These are phyloP conservation scores for Tetragonisca angustula DNA, from an alignment of 2,888 invertebrate genomes.

Conservation along the genomic window DNA sequence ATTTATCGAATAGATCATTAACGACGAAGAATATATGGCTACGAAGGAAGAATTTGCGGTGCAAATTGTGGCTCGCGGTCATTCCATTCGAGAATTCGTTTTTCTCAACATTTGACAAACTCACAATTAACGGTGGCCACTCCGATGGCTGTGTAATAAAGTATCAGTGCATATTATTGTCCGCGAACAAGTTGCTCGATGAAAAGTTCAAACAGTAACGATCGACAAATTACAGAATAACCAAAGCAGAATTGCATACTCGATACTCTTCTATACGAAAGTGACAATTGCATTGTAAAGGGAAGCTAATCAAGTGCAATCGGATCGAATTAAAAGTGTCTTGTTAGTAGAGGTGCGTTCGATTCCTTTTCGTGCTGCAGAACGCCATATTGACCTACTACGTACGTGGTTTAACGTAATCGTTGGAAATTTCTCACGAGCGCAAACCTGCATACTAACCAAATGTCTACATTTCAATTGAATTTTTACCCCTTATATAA, in stretches of 20 bases:
- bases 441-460: neutral
- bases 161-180: constrained; percentile 41
- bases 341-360: neutral
- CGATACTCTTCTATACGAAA: neutral
- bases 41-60: neutral
- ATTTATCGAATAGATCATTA: constrained; percentile 38
- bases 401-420: too few relatives aligned
- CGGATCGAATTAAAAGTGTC: neutral
- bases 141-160: constrained; percentile 54
- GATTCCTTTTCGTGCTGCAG: neutral
- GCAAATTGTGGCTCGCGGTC: constrained; percentile 1
- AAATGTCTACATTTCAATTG: neutral
- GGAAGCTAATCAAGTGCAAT: neutral
- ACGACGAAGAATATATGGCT: neutral
- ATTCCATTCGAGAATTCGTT: constrained; percentile 24
- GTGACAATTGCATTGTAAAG: constrained; percentile 36
- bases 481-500: neutral
- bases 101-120: constrained; percentile 51
- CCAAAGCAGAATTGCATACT: neutral
- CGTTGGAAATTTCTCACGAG: neutral
- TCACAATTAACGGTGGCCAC: constrained; percentile 53
- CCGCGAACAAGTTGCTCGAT: constrained; percentile 31
- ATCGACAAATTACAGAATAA: constrained; percentile 30
- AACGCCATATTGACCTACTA: too few relatives aligned
- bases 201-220: constrained; percentile 48